Conservation (phyloP, 2,888 invertebrate species). For the Parasteatoda lunata region DNA sequence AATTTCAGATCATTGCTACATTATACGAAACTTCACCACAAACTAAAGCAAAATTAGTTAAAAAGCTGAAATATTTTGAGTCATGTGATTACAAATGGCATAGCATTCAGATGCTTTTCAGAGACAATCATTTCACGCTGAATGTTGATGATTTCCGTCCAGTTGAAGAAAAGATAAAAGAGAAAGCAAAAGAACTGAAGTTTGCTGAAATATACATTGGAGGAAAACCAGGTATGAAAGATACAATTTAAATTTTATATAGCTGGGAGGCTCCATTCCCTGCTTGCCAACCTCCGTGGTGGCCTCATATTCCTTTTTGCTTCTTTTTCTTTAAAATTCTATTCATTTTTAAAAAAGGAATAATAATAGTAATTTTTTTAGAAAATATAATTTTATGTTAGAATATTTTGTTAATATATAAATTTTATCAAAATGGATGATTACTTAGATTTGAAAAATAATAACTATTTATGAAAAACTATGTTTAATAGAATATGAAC, state of each 20-base stretch:
- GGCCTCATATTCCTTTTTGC: too few relatives aligned
- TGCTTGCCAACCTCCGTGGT: too few relatives aligned
- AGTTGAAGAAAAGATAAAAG: slow-evolving; percentile 33
- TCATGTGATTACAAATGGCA: slow-evolving; percentile 56
- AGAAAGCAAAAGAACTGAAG: slow-evolving; percentile 14
- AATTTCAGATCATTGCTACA: slow-evolving; percentile 30
- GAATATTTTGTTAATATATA: too few relatives aligned
- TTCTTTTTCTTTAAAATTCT: too few relatives aligned
- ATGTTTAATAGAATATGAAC: too few relatives aligned
- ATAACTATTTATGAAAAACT: too few relatives aligned
- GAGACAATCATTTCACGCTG: slow-evolving; percentile 21
- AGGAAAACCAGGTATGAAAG: slow-evolving; percentile 51
- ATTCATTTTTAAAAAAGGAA: too few relatives aligned
- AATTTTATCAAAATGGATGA: too few relatives aligned
- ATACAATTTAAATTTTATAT: background rate
- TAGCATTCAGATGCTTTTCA: slow-evolving; percentile 20
- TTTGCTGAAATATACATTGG: slow-evolving; percentile 59
- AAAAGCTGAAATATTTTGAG: slow-evolving; percentile 1
- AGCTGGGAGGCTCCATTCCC: too few relatives aligned
- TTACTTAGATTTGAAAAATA: too few relatives aligned
- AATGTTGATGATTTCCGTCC: slow-evolving; percentile 36
- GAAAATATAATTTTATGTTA: too few relatives aligned
- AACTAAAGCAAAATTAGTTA: background rate
- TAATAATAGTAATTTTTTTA: too few relatives aligned
- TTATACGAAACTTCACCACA: slow-evolving; percentile 1